These are phyloP conservation scores for Eutrigla gurnardus DNA, from an alignment of 2,797 vertebrate genomes.

Conservation along the genomic window DNA sequence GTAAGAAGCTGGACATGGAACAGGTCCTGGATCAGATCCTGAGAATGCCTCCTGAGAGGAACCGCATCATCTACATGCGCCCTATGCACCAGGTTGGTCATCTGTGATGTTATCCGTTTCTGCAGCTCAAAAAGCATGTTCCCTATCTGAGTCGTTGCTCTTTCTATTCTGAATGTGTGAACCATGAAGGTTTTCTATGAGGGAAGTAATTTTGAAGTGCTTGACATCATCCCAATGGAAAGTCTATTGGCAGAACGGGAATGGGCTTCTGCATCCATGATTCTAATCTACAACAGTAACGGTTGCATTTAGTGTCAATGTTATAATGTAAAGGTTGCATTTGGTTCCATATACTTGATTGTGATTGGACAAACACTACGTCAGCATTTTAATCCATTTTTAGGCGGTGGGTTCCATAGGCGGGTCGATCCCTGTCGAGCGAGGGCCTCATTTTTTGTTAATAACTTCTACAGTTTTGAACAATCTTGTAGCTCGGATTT, in stretches of 20 bases:
- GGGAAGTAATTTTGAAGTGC: neutral
- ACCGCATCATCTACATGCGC: slow-evolving; percentile 97
- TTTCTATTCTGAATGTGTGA: neutral
- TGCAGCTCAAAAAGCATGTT: neutral
- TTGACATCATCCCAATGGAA: neutral
- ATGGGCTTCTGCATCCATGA: neutral
- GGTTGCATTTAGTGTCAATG: too few relatives aligned
- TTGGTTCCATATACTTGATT: too few relatives aligned
- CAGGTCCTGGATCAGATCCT: slow-evolving; percentile 98
- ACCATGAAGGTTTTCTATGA: neutral
- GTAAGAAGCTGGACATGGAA: slow-evolving; percentile 98
- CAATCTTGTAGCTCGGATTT: too few relatives aligned
- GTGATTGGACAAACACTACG: neutral
- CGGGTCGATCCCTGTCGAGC: too few relatives aligned
- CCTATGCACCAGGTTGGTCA: slow-evolving; percentile 95
- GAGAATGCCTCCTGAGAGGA: slow-evolving; percentile 95
- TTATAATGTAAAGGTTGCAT: too few relatives aligned
- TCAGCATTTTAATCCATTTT: neutral
- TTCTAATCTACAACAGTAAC: neutral
- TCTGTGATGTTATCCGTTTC: neutral
- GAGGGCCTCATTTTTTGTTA: too few relatives aligned
- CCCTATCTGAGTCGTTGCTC: neutral
- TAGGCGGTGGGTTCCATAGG: too few relatives aligned
- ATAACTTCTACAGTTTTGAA: too few relatives aligned
- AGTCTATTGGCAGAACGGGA: neutral